Evolutionary conservation across 1,140 invertebrate species (phyloP).

Genomic region (Papilio dardanus): DNA sequence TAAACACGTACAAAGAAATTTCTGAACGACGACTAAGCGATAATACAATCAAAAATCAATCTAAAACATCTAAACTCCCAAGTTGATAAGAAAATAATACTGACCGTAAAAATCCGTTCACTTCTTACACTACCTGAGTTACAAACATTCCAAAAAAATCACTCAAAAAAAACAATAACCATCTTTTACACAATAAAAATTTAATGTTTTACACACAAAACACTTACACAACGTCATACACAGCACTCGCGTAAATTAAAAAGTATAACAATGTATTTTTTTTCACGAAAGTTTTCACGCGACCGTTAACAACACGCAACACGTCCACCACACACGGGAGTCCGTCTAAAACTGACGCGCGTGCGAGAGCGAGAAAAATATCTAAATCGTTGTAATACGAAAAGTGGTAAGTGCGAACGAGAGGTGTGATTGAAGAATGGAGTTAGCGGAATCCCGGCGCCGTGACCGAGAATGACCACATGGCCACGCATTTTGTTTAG

Average conservation of each 20-base stretch:
- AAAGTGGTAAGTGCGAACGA: constrained; percentile 49
- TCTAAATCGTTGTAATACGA: constrained; percentile 51
- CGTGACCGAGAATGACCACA: constrained; percentile 73
- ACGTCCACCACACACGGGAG: constrained; percentile 44
- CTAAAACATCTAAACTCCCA: constrained; percentile 37
- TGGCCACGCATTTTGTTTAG: constrained; percentile 68
- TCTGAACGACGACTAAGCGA: constrained; percentile 4
- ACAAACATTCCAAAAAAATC: constrained; percentile 71
- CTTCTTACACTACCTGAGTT: constrained; percentile 47
- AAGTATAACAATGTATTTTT: constrained; percentile 62
- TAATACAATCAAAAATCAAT: constrained; percentile 25
- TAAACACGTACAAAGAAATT: constrained; percentile 25
- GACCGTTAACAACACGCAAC: constrained; percentile 43
- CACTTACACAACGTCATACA: constrained; percentile 55
- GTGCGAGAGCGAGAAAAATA: constrained; percentile 61
- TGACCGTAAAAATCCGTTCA: constrained; percentile 67
- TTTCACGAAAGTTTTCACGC: constrained; percentile 71
- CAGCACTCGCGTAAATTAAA: constrained; percentile 62
- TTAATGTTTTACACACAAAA: constrained; percentile 49
- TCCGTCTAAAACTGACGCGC: constrained; percentile 56
- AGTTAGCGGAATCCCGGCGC: constrained; percentile 55
- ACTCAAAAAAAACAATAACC: constrained; percentile 49
- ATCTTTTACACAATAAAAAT: constrained; percentile 53
- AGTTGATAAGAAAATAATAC: constrained; percentile 63
- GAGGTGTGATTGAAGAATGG: constrained; percentile 54